Conservation (phyloP, 2,888 invertebrate species). For the Stramonita haemastoma region DNA sequence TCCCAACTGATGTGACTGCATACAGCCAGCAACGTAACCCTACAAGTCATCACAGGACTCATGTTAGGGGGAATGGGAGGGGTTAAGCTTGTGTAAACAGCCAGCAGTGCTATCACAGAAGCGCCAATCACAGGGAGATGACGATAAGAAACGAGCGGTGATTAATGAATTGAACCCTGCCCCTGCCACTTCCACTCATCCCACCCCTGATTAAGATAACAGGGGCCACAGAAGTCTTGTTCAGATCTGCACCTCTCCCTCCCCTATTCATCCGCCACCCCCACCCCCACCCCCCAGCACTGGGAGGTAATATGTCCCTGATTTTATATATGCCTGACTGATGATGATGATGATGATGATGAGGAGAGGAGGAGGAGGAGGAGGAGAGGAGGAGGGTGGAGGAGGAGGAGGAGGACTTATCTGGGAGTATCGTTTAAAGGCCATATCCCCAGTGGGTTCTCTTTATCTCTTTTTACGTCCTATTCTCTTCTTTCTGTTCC, state of each 20-base stretch:
- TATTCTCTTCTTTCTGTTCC: too few relatives aligned
- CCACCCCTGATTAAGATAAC: slow-evolving; percentile 29
- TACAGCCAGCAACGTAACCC: not conserved
- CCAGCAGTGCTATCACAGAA: not conserved
- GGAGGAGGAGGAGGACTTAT: too few relatives aligned
- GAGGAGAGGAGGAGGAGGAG: too few relatives aligned
- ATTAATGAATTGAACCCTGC: slow-evolving; percentile 41
- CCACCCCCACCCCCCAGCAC: not conserved
- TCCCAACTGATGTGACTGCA: too few relatives aligned
- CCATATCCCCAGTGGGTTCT: too few relatives aligned
- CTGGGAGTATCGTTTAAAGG: too few relatives aligned
- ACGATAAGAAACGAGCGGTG: not conserved
- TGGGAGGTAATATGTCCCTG: slow-evolving; percentile 22
- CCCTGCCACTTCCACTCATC: slow-evolving; percentile 25
- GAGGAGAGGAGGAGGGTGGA: too few relatives aligned
- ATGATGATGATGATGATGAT: too few relatives aligned
- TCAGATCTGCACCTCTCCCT: not conserved
- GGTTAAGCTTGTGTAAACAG: not conserved
- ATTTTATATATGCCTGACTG: too few relatives aligned
- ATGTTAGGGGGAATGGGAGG: not conserved
- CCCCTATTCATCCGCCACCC: too few relatives aligned
- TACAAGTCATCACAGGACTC: not conserved
- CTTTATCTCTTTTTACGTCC: too few relatives aligned
- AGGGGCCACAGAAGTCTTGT: slow-evolving; percentile 10
- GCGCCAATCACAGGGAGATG: slow-evolving; percentile 12